Evolutionary conservation across 2,113 vertebrate species (phyloP).

Genomic region (Grammomys dolichurus): DNA sequence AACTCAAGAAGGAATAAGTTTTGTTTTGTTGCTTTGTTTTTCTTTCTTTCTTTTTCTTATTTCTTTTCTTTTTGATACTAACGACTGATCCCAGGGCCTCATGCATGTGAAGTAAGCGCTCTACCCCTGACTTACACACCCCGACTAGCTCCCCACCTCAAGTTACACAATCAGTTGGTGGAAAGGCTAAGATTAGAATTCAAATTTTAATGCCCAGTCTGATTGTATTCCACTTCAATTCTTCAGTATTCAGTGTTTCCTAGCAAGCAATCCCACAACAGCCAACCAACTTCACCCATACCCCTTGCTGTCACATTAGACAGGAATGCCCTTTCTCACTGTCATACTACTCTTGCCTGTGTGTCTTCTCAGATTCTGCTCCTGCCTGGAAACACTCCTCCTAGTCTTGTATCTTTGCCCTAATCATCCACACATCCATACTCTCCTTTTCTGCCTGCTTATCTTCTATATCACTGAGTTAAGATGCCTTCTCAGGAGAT

Average conservation of each 20-base stretch:
- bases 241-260: background rate
- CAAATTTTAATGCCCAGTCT: background rate
- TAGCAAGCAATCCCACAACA: background rate
- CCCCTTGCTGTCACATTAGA: background rate
- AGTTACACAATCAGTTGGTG: background rate
- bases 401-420: background rate
- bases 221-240: background rate
- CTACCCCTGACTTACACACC: background rate
- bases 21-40: background rate
- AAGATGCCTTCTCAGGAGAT: background rate
- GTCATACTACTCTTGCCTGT: background rate
- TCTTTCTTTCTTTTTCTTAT: background rate
- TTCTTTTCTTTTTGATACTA: background rate
- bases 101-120: background rate
- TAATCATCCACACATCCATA: rapidly evolving
- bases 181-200: conserved; percentile 23
- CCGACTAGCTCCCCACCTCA: background rate
- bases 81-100: background rate
- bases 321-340: background rate
- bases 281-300: background rate
- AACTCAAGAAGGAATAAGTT: background rate
- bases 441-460: background rate
- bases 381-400: background rate
- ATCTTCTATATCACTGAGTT: background rate
- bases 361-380: background rate